Evolutionary conservation across 2,888 invertebrate genomes (phyloP).

Genomic region (Macrosiphum euphorbiae): DNA sequence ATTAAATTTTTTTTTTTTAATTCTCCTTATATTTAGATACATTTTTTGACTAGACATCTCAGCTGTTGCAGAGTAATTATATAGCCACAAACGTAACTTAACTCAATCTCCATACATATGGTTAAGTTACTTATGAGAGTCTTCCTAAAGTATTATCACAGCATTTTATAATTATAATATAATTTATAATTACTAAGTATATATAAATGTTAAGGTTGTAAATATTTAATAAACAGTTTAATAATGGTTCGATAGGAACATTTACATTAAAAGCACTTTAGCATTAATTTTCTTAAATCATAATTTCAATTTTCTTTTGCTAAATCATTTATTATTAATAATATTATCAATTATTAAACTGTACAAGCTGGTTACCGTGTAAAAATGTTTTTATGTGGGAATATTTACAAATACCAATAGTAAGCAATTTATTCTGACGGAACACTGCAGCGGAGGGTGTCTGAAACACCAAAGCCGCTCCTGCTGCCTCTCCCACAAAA

Average conservation of each 20-base stretch:
- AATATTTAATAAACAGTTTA: neutral
- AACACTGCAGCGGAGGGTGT: neutral
- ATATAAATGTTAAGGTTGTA: neutral
- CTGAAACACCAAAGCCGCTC: neutral
- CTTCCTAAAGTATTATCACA: neutral
- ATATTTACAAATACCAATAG: neutral
- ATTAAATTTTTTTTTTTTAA: too few relatives aligned
- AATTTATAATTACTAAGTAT: neutral
- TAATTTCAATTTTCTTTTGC: neutral
- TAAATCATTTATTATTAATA: neutral
- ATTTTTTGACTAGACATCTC: too few relatives aligned
- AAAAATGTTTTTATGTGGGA: neutral
- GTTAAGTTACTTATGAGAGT: neutral
- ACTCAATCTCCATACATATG: too few relatives aligned
- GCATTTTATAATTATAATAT: neutral
- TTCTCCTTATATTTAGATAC: too few relatives aligned
- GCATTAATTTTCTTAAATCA: neutral
- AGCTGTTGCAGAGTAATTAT: too few relatives aligned
- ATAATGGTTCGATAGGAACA: neutral
- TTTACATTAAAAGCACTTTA: neutral
- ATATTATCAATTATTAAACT: neutral
- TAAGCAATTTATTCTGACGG: neutral
- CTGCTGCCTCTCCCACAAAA: neutral
- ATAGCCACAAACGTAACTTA: too few relatives aligned
- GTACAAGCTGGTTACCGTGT: neutral